Percentiles rank a stretch among this genome's conserved stretches.
Conservation (phyloP, 2,113 vertebrate genomes). For the human region GRCh38 chr6:79124001-79124500, state of each 20-base stretch:
- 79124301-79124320: neutral
- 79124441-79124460: neutral
- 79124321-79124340: neutral
- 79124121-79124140: neutral
- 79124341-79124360: neutral
- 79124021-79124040: neutral
- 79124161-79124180: neutral
- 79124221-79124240: neutral
- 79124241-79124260: neutral
- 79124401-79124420: neutral
- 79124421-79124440: neutral
- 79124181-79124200: neutral
- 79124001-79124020: neutral
- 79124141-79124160: neutral
- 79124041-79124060: neutral
- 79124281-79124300: neutral
- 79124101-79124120: neutral
- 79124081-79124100: neutral
- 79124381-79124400: neutral
- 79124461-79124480: neutral
- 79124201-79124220: neutral
- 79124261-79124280: neutral
- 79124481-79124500: neutral
- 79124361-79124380: neutral
- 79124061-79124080: neutral